Conservation (phyloP, 2,113 vertebrate genomes). For the Aphyosemion australe region DNA sequence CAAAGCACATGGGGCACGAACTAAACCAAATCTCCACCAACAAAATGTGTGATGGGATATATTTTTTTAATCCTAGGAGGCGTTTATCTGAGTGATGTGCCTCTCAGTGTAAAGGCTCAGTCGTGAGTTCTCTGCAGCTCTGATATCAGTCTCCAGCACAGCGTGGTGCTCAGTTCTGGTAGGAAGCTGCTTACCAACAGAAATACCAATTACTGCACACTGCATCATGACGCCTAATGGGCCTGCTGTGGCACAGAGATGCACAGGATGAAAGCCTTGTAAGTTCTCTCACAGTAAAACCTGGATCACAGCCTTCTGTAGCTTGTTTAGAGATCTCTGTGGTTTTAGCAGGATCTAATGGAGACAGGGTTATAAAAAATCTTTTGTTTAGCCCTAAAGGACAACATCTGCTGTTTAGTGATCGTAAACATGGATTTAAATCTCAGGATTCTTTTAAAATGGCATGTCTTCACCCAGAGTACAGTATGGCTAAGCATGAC, state of each 20-base stretch:
- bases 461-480: slow-evolving; percentile 11
- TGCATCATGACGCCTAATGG: slow-evolving; percentile 60
- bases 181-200: slow-evolving; percentile 67
- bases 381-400: slow-evolving; percentile 15
- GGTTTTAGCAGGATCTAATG: slow-evolving; percentile 1
- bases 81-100: slow-evolving; percentile 36
- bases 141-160: slow-evolving; percentile 57
- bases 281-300: slow-evolving; percentile 33
- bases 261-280: slow-evolving; percentile 54
- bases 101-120: slow-evolving; percentile 44
- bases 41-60: slow-evolving; percentile 6
- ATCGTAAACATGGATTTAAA: slow-evolving; percentile 24
- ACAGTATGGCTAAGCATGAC: slow-evolving; percentile 6
- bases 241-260: slow-evolving; percentile 55
- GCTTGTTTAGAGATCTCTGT: slow-evolving; percentile 31
- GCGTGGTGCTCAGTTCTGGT: slow-evolving; percentile 46
- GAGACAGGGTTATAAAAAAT: slow-evolving; percentile 13
- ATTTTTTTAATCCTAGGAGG: slow-evolving; percentile 20
- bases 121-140: slow-evolving; percentile 39
- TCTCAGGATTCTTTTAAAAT: neutral
- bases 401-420: slow-evolving; percentile 17
- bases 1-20: slow-evolving; percentile 9
- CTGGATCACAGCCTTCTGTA: slow-evolving; percentile 30
- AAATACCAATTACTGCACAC: slow-evolving; percentile 65
- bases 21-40: slow-evolving; percentile 5